A percentile compares a stretch with the other conserved stretches of the same genome.
Conservation (phyloP, 2,797 vertebrate genomes). For the Phrynocephalus vlangalii region DNA sequence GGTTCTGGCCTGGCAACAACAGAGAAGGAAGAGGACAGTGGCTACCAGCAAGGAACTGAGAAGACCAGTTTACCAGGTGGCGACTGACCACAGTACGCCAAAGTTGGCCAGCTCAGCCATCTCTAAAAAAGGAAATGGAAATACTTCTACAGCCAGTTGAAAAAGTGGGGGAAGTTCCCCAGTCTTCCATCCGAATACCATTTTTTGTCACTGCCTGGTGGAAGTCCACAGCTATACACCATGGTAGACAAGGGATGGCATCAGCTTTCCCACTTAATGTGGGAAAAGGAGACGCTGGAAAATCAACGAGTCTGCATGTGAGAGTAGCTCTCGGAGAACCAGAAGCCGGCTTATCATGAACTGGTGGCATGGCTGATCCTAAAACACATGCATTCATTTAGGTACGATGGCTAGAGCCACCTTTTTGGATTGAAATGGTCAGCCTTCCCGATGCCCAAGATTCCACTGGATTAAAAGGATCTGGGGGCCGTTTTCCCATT, state of each 20-base stretch:
- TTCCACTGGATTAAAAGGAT: background rate
- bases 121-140: background rate
- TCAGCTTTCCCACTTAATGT: background rate
- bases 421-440: background rate
- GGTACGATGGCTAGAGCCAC: too few species aligned
- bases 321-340: background rate
- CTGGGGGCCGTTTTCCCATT: background rate
- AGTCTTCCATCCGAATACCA: too few species aligned
- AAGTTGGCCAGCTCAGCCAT: background rate
- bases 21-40: background rate
- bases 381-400: too few species aligned
- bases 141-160: background rate
- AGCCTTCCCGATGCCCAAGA: too few species aligned
- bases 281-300: conserved; percentile 22
- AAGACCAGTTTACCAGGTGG: background rate
- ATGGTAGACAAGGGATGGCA: background rate
- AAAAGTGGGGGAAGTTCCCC: background rate
- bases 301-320: background rate
- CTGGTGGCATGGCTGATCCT: background rate
- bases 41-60: background rate
- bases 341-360: background rate
- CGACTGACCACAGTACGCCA: background rate
- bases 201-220: background rate
- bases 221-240: background rate
- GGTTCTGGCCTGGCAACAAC: conserved; percentile 32